Evolutionary conservation across 2,113 vertebrate species (phyloP).

Genomic region (Nothoprocta pentlandii): DNA sequence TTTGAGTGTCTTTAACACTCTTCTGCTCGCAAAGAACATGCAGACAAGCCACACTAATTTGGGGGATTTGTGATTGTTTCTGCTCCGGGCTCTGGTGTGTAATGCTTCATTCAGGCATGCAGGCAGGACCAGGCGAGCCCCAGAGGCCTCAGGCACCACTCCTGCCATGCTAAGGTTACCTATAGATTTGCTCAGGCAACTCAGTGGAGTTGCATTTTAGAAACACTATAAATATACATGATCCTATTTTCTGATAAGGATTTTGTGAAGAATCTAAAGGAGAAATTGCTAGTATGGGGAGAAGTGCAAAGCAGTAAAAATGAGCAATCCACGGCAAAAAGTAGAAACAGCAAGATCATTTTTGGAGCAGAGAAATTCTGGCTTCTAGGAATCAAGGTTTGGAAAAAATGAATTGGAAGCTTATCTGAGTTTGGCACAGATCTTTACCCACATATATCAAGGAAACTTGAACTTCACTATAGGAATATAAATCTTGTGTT

Average conservation of each 20-base stretch:
- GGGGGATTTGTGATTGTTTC: neutral
- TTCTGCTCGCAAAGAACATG: neutral
- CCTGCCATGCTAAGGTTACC: rapidly evolving
- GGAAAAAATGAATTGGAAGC: neutral
- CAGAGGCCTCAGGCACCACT: neutral
- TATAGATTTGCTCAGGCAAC: rapidly evolving
- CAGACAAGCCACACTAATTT: neutral
- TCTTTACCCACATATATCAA: neutral
- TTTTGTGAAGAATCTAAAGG: neutral
- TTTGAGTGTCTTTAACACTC: neutral
- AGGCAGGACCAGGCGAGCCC: rapidly evolving
- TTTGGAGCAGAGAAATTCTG: neutral
- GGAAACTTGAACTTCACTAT: neutral
- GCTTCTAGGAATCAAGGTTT: neutral
- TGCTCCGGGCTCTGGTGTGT: rapidly evolving
- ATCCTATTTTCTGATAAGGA: neutral
- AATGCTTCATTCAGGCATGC: neutral
- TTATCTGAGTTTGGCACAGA: neutral
- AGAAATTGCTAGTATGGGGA: neutral
- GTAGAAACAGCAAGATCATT: neutral
- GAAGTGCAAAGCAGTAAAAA: neutral
- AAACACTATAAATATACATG: neutral
- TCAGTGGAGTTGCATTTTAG: neutral
- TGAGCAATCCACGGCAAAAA: neutral
- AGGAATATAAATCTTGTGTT: neutral